A percentile compares a stretch with the other conserved stretches of the same genome.
These are phyloP conservation scores for Drosophila setosimentum DNA, from an alignment of 2,888 invertebrate species.

Conservation along the genomic window DNA sequence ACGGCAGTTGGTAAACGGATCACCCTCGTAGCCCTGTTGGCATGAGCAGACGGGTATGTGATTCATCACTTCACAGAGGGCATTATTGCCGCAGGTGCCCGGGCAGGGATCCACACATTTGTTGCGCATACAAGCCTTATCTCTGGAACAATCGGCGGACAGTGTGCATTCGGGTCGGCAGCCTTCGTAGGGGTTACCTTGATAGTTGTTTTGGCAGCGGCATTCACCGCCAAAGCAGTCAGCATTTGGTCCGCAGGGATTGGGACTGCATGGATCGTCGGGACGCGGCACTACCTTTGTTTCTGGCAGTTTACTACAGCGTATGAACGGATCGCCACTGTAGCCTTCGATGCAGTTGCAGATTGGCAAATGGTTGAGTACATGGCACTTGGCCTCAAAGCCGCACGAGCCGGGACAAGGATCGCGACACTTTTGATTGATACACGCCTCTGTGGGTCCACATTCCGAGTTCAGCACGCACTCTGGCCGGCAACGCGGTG, in stretches of 20 bases:
- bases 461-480: conserved; percentile 93
- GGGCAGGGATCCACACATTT: conserved; percentile 91
- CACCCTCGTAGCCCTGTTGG: conserved; percentile 91
- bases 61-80: conserved; percentile 91
- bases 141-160: conserved; percentile 92
- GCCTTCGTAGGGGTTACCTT: conserved; percentile 92
- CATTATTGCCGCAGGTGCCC: conserved; percentile 91
- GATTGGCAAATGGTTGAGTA: conserved; percentile 90
- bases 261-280: conserved; percentile 92
- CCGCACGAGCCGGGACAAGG: conserved; percentile 94
- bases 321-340: conserved; percentile 87
- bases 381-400: conserved; percentile 90
- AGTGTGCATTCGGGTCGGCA: conserved; percentile 92
- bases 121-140: conserved; percentile 91
- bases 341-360: conserved; percentile 90
- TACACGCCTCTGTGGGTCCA: conserved; percentile 90
- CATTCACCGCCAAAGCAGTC: conserved; percentile 93
- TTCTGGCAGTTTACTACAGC: conserved; percentile 88
- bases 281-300: conserved; percentile 84
- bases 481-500: conserved; percentile 92
- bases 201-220: conserved; percentile 91
- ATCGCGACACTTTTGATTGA: conserved; percentile 92
- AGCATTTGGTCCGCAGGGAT: conserved; percentile 94
- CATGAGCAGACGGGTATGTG: conserved; percentile 94
- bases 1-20: conserved; percentile 89